Conservation (phyloP, 2,113 vertebrate species). For the Sminthopsis crassicaudata region DNA sequence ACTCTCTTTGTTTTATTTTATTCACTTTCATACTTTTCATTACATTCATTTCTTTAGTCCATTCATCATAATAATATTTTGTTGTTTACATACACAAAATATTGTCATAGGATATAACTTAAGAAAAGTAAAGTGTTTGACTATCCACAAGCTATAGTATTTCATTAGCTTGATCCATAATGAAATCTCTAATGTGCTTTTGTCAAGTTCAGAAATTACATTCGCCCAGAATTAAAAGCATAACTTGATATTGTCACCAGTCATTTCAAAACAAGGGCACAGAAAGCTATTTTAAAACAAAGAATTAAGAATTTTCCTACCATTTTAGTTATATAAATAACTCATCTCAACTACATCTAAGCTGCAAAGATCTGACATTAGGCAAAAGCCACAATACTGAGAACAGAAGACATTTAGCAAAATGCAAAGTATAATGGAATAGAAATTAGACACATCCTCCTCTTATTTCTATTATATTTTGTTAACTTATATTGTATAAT, state of each 20-base stretch:
- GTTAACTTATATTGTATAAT: background rate
- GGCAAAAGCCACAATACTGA: background rate
- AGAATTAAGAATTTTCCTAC: background rate
- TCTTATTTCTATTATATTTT: background rate
- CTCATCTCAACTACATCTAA: background rate
- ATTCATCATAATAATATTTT: background rate
- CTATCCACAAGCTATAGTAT: background rate
- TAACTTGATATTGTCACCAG: background rate
- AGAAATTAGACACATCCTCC: background rate
- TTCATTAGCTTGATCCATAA: background rate
- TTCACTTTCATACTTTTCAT: too few species aligned
- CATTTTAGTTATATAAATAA: background rate
- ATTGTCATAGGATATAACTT: background rate
- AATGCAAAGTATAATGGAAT: background rate
- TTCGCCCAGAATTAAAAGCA: background rate
- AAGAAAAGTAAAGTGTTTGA: background rate
- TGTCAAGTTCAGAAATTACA: background rate
- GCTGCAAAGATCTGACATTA: background rate
- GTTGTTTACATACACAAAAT: background rate
- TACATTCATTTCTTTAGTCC: background rate
- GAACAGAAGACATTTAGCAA: background rate
- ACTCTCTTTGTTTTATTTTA: background rate
- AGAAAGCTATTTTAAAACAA: background rate
- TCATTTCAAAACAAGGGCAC: background rate
- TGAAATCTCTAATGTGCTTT: background rate